Base-by-base conservation (phyloP, 1,140 invertebrate species). In the Agrilus planipennis region DNA sequence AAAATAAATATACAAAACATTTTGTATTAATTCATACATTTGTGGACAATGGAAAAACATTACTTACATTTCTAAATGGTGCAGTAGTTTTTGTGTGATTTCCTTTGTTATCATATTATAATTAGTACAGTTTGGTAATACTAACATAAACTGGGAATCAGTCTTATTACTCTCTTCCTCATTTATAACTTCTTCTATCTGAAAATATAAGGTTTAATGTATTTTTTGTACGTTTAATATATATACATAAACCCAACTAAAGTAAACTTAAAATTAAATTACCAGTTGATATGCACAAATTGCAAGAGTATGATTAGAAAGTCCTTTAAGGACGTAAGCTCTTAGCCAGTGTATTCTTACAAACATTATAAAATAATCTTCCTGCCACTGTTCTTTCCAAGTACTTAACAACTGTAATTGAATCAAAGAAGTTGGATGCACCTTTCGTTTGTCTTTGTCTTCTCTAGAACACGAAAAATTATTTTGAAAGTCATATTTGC, bases 271-370 rank as follows among this genome's bases (percentile, higher is more conserved):
- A 34, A 12, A 39, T 0, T 22, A 39, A 38, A 46, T 54, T 46
- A 67, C 62, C 29, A 64, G 46, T 50, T 71, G 58, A 12, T 73
- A 52, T 1, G 64, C 62, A 34, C 59, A 59, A 14, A 69, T 63
- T 0, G 68, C 66, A 2, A 71, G 52, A 14, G 69, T 63, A 15
- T 64, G 61, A 21, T 69, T 63, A 15, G 62, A 63, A 42, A 65
- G 64, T 37, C 63, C 67, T n/a, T 69, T 48, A 41, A 67, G 71
- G 25, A 70, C 52, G 44, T 71, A 66, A 7, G 66, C 59, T 47
- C 70, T 64, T 6, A 74, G 44, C 72, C 72, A 74, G n/a, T 70
- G 48, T 14, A 71, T 60, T 34, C 72, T 53, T 10, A 64, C 41
- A 27, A 68, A 57, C 48, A 66, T 65, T 5, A 49, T 45, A 2